A percentile compares a stretch with the other conserved stretches of the same genome.
phyloP scores from a whole-genome alignment of 2,888 invertebrate species.

The Chrysotoxum bicinctum region DNA sequence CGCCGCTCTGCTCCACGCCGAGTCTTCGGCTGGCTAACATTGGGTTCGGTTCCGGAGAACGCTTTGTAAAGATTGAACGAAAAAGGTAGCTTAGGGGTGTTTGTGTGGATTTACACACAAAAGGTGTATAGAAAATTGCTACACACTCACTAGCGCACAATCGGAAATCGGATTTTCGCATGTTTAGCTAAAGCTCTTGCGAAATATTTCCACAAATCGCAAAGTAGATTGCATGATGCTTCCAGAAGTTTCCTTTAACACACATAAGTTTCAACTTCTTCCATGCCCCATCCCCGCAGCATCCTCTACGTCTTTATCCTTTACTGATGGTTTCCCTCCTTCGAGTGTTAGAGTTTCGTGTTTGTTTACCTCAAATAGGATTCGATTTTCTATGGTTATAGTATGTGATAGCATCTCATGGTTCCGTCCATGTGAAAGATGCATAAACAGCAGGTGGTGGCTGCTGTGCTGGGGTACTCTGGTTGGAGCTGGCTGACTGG shows the following conservation, averaged over 20 bases:
- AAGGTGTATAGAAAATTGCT: slow-evolving; percentile 48
- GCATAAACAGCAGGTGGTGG: slow-evolving; percentile 52
- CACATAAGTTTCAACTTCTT: background rate
- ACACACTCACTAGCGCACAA: slow-evolving; percentile 8
- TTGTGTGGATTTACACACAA: slow-evolving; percentile 52
- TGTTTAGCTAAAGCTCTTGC: slow-evolving; percentile 64
- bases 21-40: background rate
- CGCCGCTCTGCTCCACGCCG: background rate
- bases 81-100: slow-evolving; percentile 17
- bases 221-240: slow-evolving; percentile 45
- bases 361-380: slow-evolving; percentile 49
- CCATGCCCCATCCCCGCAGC: background rate
- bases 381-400: slow-evolving; percentile 53
- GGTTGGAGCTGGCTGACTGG: background rate
- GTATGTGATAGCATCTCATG: slow-evolving; percentile 32
- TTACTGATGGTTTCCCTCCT: background rate
- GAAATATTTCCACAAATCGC: slow-evolving; percentile 55
- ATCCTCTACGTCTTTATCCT: background rate
- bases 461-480: background rate
- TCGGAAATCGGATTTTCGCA: slow-evolving; percentile 62
- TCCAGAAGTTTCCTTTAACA: slow-evolving; percentile 16
- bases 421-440: slow-evolving; percentile 23
- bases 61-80: background rate
- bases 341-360: background rate
- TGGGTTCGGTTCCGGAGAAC: background rate